A percentile compares a stretch with the other conserved stretches of the same genome.
Evolutionary conservation across 1,140 invertebrate species (phyloP).

Genomic region (Phocides pigmalion): DNA sequence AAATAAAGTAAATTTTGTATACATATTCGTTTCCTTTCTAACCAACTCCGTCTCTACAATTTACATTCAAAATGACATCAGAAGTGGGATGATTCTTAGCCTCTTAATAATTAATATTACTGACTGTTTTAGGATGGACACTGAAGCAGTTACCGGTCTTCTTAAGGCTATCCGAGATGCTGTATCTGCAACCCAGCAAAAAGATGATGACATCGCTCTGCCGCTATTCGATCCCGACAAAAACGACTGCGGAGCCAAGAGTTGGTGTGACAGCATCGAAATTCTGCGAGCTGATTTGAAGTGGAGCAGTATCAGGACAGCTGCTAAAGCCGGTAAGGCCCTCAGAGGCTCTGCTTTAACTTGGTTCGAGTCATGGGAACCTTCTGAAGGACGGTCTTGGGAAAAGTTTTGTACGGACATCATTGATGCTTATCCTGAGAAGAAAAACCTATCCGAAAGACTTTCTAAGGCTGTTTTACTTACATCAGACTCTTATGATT

Average conservation of each 20-base stretch:
- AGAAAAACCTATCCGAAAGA: conserved; percentile 41
- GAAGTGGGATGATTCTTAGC: no score
- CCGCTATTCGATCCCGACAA: conserved; percentile 35
- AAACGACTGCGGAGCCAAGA: conserved; percentile 33
- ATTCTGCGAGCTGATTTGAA: conserved; percentile 18
- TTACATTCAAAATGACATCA: no score
- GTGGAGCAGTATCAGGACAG: conserved; percentile 34
- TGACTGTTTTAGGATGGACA: no score
- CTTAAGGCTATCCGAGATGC: not conserved
- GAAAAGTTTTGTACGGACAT: conserved; percentile 31
- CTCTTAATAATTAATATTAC: no score
- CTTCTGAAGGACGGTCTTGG: conserved; percentile 5
- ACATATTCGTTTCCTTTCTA: no score
- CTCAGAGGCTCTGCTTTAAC: conserved; percentile 40
- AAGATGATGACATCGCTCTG: conserved; percentile 36
- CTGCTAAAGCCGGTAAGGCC: conserved; percentile 42
- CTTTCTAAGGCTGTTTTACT: conserved; percentile 35
- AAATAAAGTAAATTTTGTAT: no score
- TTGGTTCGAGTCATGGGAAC: conserved; percentile 45
- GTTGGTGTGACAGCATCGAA: conserved; percentile 39
- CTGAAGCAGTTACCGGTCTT: no score
- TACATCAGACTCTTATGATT: conserved; percentile 35
- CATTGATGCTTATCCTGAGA: conserved; percentile 34
- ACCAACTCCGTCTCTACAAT: no score
- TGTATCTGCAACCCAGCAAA: not conserved